A percentile compares a stretch with the other conserved stretches of the same genome.
These are phyloP conservation scores for Lapara coniferarum DNA, from an alignment of 2,888 invertebrate genomes.

Conservation along the genomic window DNA sequence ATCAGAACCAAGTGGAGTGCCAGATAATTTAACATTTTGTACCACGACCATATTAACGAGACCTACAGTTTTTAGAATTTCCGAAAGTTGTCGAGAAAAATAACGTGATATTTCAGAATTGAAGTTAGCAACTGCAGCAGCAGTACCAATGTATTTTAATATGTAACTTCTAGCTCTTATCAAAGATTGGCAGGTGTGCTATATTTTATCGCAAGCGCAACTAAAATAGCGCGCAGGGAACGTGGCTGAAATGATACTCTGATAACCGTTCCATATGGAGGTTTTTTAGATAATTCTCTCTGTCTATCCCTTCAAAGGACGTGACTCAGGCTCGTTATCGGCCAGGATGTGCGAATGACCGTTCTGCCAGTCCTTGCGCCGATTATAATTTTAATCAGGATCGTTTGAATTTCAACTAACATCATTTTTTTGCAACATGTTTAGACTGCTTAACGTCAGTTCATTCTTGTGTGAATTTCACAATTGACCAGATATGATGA, in stretches of 20 bases:
- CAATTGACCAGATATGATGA: no score
- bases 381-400: conserved; percentile 18
- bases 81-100: no score
- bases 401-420: neutral
- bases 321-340: conserved; percentile 5
- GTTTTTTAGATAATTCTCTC: conserved; percentile 4
- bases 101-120: no score
- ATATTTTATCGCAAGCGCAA: neutral
- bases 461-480: no score
- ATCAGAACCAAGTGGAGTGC: no score
- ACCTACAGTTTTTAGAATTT: no score
- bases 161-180: no score
- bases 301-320: conserved; percentile 13
- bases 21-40: no score
- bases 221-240: conserved; percentile 1
- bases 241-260: neutral
- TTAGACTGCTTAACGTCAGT: no score
- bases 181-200: neutral
- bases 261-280: conserved; percentile 11
- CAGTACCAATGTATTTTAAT: no score
- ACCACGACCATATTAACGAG: no score
- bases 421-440: neutral
- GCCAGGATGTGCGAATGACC: conserved; percentile 24
- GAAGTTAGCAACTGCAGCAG: no score
- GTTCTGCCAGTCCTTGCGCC: conserved; percentile 9